Conservation (phyloP, 2,888 invertebrate species). For the Atherix ibis region DNA sequence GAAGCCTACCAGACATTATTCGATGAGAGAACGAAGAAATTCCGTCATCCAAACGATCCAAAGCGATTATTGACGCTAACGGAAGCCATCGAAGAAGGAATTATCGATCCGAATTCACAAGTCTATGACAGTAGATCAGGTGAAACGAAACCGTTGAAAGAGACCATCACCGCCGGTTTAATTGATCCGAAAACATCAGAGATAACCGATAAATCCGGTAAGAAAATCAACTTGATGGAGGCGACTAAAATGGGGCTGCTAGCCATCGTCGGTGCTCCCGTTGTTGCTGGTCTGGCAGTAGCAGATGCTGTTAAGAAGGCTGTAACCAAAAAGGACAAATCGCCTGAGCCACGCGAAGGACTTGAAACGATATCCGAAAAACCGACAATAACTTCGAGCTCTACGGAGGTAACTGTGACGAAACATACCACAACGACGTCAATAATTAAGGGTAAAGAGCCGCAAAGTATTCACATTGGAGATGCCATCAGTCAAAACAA, state of each 20-base stretch:
- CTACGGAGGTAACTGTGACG: constrained; percentile 2
- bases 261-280: constrained; percentile 75
- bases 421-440: constrained; percentile 3
- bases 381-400: too few species aligned
- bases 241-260: constrained; percentile 76
- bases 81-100: constrained; percentile 52
- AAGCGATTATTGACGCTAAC: constrained; percentile 50
- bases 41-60: constrained; percentile 50
- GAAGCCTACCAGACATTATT: constrained; percentile 51
- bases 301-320: constrained; percentile 59
- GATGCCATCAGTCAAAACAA: constrained; percentile 48
- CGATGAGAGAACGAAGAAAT: constrained; percentile 46
- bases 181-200: constrained; percentile 60
- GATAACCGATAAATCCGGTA: constrained; percentile 47
- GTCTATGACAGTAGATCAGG: constrained; percentile 57
- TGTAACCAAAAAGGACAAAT: constrained; percentile 13
- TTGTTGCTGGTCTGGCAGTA: constrained; percentile 75
- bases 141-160: constrained; percentile 52
- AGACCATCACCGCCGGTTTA: constrained; percentile 57
- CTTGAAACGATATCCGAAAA: constrained; percentile 3
- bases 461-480: constrained; percentile 35
- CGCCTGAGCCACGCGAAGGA: neutral
- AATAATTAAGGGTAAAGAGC: neutral
- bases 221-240: constrained; percentile 40
- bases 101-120: constrained; percentile 56